phyloP scores from a whole-genome alignment of 1,140 invertebrate species.

The Rhagoletis zephyria region DNA sequence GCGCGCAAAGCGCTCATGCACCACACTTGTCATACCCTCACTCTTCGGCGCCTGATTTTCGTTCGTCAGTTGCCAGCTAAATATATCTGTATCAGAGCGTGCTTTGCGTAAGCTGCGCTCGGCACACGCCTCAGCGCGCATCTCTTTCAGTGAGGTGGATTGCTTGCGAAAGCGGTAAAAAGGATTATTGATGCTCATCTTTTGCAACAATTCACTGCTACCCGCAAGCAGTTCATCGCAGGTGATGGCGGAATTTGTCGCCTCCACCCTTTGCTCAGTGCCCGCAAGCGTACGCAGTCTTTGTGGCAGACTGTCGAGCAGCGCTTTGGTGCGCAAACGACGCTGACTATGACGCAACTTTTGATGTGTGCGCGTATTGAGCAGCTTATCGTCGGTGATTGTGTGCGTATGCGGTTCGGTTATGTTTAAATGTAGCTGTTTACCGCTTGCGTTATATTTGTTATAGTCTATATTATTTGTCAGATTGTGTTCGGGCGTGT shows the following conservation, averaged over 20 bases:
- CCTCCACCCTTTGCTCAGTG: background rate
- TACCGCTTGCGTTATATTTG: background rate
- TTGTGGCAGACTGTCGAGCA: constrained; percentile 5
- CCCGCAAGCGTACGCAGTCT: background rate
- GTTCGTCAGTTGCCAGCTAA: background rate
- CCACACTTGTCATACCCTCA: background rate
- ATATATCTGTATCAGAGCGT: constrained; percentile 65
- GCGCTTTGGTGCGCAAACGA: constrained; percentile 38
- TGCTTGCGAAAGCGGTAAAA: constrained; percentile 72
- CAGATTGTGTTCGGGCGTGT: background rate
- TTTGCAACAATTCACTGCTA: constrained; percentile 61
- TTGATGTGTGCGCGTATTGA: background rate
- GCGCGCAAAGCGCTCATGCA: background rate
- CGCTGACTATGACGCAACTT: background rate
- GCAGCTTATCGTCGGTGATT: background rate
- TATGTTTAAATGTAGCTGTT: constrained; percentile 14
- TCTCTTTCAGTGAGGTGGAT: constrained; percentile 68
- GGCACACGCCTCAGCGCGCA: constrained; percentile 50
- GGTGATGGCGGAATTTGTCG: background rate
- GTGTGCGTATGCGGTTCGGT: background rate
- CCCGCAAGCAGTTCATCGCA: background rate
- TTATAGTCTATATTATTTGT: background rate
- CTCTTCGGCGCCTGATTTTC: background rate
- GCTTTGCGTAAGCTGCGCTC: constrained; percentile 56
- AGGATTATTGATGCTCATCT: constrained; percentile 70